Conservation (phyloP, 2,113 vertebrate genomes). For the Cavia porcellus region DNA sequence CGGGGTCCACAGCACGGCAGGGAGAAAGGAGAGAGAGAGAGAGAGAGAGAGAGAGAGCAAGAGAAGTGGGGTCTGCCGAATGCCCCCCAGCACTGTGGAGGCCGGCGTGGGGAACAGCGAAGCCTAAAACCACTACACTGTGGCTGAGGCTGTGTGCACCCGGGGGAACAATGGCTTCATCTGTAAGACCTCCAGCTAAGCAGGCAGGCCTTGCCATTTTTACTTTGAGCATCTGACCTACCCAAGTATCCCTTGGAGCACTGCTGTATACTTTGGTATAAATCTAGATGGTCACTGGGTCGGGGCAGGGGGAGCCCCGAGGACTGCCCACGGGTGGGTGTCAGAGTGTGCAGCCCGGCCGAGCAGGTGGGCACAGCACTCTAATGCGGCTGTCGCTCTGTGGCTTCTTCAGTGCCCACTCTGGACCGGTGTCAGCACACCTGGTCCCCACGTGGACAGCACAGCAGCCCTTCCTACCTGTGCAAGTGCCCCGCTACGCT, state of each 20-base stretch:
- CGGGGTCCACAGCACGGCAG: neutral
- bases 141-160: neutral
- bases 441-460: too few relatives aligned
- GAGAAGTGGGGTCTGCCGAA: too few relatives aligned
- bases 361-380: neutral
- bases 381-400: neutral
- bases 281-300: neutral
- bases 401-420: neutral
- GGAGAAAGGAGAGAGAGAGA: neutral
- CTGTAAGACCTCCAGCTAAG: neutral
- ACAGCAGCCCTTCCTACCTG: neutral
- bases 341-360: neutral
- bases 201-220: neutral
- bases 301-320: neutral
- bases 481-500: neutral
- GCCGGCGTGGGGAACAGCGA: neutral
- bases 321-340: neutral
- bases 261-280: neutral
- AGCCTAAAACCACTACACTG: neutral
- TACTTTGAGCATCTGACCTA: too few relatives aligned
- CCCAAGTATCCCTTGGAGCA: neutral
- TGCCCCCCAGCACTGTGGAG: rapidly evolving
- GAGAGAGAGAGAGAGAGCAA: neutral
- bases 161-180: neutral
- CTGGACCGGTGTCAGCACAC: neutral